These are phyloP conservation scores for Spodoptera exigua DNA, from an alignment of 2,888 invertebrate genomes.

Conservation along the genomic window DNA sequence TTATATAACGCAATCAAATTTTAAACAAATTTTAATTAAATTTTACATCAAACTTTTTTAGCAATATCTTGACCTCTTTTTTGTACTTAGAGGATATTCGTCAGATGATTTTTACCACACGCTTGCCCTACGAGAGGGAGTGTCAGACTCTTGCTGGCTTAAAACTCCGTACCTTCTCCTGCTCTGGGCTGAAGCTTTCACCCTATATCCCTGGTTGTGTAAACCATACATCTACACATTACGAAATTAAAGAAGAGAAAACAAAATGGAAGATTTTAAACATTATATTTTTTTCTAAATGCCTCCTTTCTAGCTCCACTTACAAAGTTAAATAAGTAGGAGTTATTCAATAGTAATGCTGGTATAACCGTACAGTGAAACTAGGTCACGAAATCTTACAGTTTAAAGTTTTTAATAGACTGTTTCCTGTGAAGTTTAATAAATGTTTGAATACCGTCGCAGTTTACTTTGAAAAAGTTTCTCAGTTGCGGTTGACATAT, in stretches of 20 bases:
- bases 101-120: too few relatives aligned
- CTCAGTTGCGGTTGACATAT: neutral
- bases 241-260: neutral
- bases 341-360: slow-evolving; percentile 25
- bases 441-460: neutral
- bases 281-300: slow-evolving; percentile 17
- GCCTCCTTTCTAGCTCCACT: slow-evolving; percentile 19
- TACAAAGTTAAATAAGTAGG: slow-evolving; percentile 18
- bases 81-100: too few relatives aligned
- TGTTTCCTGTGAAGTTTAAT: slow-evolving; percentile 6
- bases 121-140: too few relatives aligned
- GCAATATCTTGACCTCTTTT: too few relatives aligned
- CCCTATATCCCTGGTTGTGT: too few relatives aligned
- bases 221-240: neutral
- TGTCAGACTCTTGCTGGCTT: too few relatives aligned
- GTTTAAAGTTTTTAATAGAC: slow-evolving; percentile 20
- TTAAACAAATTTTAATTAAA: too few relatives aligned
- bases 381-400: slow-evolving; percentile 25
- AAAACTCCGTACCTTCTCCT: too few relatives aligned
- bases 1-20: too few relatives aligned
- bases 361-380: slow-evolving; percentile 19
- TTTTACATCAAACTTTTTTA: too few relatives aligned
- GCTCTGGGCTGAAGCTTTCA: too few relatives aligned
- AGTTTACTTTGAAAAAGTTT: neutral
- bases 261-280: slow-evolving; percentile 2